Base-by-base conservation (phyloP, 2,888 invertebrate species). In the Uloborus plumipes region DNA sequence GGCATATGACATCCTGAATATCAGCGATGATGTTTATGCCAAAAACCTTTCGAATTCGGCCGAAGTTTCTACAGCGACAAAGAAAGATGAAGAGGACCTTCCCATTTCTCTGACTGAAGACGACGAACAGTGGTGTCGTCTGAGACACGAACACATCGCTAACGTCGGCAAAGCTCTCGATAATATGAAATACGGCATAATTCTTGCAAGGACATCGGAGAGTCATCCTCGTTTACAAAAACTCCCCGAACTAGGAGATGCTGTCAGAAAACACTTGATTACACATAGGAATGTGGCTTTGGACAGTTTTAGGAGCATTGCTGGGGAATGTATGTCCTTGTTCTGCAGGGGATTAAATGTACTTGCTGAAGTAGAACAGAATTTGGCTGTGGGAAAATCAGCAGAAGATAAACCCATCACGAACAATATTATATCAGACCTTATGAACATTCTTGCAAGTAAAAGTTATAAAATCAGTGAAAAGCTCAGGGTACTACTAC, bases 141-240 rank as follows among this genome's bases (percentile, higher is more conserved):
- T 75, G 39, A 81, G 75, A 47, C 81, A 81, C 58, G 75, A 81
- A 59, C 81, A 81, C 53, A 70, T 81, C 16, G 75, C 75, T n/a
- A 59, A 65, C 22, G 74, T 81, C 15, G 55, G 75, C 2, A 64
- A 65, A 31, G 20, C 61, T 16, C 61, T 80, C 53, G 72, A 80
- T n/a, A 64, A 59, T 50, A 74, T 73, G 58, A 49, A 80, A 58
- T 47, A 66, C 6, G 58, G 15, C 9, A 62, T 26, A 15, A 26
- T 62, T 14, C 31, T 39, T 2, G 9, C 7, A 0, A 39, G 39
- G 9, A 9, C 39, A 39, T 39, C 39, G 9, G 11, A 39, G 7
- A 39, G 26, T 26, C 26, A 26, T 20, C 11, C 61, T 65, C 64
- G 39, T 15, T 39, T 65, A 11, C 22, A 65, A 15, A 49, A 65